Base-by-base conservation (phyloP, 2,888 invertebrate genomes). In the Conistra vaccinii region DNA sequence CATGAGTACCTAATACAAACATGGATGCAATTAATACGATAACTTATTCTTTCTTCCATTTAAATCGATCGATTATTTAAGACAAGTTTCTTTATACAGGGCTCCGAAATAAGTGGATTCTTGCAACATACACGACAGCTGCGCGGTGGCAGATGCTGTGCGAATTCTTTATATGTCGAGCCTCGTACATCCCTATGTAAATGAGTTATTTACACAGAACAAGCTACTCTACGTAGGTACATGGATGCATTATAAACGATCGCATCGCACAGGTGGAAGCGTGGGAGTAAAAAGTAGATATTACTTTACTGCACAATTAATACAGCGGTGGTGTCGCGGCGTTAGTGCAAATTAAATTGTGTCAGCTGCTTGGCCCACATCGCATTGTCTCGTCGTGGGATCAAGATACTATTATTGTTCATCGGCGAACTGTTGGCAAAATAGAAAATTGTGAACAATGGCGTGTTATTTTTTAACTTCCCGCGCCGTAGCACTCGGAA, bases 361-460 rank as follows among this genome's bases (percentile, higher is more conserved):
- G 96, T 95, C 96, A 95, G 94, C 92, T 93, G 93, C 93, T 93
- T 95, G 95, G 93, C 94, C 96, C 94, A 96, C 95, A 94, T 95
- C 90, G 93, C 89, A 96, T 96, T 96, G 96, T 96, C 89, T 92
- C 87, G 88, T 87, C 95, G 96, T 96, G 96, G 91, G 96, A 96
- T 91, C 91, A 88, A 91, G 90, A 90, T 90, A 92, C 90, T 91
- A 92, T 93, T 92, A 95, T 95, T 95, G 95, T 95, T 94, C 92
- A 91, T 92, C 90, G 91, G 88, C 89, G 90, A 90, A 90, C 88
- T 92, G 92, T 91, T 92, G 93, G 93, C 87, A 93, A 95, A 96
- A 95, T 95, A 95, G 95, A 95, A 95, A 96, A 94, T 92, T 86
- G 86, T 87, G 90, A 94, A 95, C 95, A 95, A 95, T 94, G 90